Evolutionary conservation across 2,113 vertebrate species (phyloP), one percentile per base, ranked within the genome.

Genomic region (Peucedramus taeniatus): DNA sequence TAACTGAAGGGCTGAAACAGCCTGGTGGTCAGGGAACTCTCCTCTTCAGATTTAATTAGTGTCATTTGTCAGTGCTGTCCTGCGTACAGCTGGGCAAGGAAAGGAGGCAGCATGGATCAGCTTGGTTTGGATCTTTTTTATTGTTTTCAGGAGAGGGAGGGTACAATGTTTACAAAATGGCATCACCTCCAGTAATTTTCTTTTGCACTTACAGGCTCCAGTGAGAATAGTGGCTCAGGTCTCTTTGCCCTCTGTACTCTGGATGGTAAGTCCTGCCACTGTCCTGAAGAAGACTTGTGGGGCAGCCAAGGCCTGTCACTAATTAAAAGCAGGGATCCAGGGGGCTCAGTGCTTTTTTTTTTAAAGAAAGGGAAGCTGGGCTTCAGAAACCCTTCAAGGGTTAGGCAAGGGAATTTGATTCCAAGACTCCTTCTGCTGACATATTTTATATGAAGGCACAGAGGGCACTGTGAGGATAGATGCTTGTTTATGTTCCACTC

Each of bases 201-300:
- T 92, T 97, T 45, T 71, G 15, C 19, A 18, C n/a, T 65, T 78
- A 16, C 56, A 98, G 98, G 98, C 42, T 56, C 56, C 44, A 30
- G 72, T 45, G 95, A 96, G 56, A 96, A 60, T 1, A 56, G 45
- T 45, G 95, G 97, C 71, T 98, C 98, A 4, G 99, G 99, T 56
- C 98, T 99, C 64, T 99, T 99, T 94, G 99, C 99, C 31, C 98
- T 99, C 72, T 99, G 99, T 83, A 99, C 99, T 39, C 96, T 99
- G 91, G 99, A 99, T 81, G 99, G 99, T 99, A 93, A 99, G 99
- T 96, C 33, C 21, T 84, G 30, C 13, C 27, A 6, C 18, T 86
- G 44, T 51, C 50, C 39, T 75, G 23, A 40, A 54, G 47, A 78
- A 24, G 14, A 50, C 13, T 40, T 64, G 11, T 50, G 49, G 28